Percentiles rank a stretch among this genome's conserved stretches.
Evolutionary conservation across 2,888 invertebrate genomes (phyloP).

Genomic region (Hemithea aestivaria): DNA sequence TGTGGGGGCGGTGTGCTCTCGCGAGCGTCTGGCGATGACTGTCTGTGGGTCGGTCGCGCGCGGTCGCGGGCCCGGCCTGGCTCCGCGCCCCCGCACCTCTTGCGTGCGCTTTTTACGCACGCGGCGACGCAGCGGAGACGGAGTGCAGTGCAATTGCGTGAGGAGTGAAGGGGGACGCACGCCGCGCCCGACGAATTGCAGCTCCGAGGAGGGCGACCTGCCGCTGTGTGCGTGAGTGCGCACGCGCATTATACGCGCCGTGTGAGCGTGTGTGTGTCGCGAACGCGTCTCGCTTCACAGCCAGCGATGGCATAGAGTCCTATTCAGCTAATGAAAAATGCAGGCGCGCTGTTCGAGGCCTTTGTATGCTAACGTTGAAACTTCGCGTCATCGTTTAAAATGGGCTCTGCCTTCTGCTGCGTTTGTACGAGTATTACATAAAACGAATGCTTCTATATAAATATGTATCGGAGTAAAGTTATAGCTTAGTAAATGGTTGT

Average conservation of each 20-base stretch:
- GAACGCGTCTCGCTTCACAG: slow-evolving; percentile 44
- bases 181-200: slow-evolving; percentile 73
- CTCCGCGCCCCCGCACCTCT: slow-evolving; percentile 57
- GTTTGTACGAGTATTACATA: slow-evolving; percentile 4
- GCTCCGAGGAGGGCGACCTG: slow-evolving; percentile 65
- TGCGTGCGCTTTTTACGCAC: slow-evolving; percentile 79
- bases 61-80: slow-evolving; percentile 39
- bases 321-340: slow-evolving; percentile 69
- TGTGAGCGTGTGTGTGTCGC: slow-evolving; percentile 39
- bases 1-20: slow-evolving; percentile 72
- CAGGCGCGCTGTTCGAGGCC: slow-evolving; percentile 55
- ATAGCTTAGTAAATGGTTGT: too few relatives aligned
- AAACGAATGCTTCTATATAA: too few relatives aligned
- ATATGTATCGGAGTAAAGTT: too few relatives aligned
- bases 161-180: slow-evolving; percentile 40
- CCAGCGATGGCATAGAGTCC: slow-evolving; percentile 64
- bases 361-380: slow-evolving; percentile 69
- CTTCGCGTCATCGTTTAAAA: slow-evolving; percentile 57
- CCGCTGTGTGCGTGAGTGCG: slow-evolving; percentile 67
- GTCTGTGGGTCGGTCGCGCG: slow-evolving; percentile 45
- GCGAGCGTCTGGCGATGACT: slow-evolving; percentile 72
- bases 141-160: slow-evolving; percentile 78
- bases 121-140: slow-evolving; percentile 59
- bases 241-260: slow-evolving; percentile 41
- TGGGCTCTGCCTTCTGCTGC: slow-evolving; percentile 26